Evolutionary conservation across 2,113 vertebrate genomes (phyloP).

Genomic region (Lophochroa leadbeateri): DNA sequence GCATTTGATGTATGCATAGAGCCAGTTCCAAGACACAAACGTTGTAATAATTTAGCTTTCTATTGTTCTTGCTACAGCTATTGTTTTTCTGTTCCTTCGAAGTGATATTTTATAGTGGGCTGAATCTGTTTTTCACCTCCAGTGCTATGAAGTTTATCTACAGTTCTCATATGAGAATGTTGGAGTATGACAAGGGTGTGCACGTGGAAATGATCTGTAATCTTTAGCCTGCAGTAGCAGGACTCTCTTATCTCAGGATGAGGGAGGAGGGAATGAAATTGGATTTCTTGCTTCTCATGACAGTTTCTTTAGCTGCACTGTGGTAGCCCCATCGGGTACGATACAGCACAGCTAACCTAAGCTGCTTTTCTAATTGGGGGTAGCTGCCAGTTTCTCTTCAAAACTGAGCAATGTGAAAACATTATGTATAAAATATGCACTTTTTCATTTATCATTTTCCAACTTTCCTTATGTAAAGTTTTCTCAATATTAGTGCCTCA

Average conservation of each 20-base stretch:
- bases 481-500: not conserved
- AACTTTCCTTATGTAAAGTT: not conserved
- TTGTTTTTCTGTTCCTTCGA: not conserved
- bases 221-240: conserved; percentile 37
- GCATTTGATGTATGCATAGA: not conserved
- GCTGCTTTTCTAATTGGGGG: conserved; percentile 16
- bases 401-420: not conserved
- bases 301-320: conserved; percentile 10
- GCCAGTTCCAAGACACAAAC: not conserved
- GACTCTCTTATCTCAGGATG: conserved; percentile 13
- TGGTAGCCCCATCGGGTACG: not conserved
- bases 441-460: not conserved
- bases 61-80: not conserved
- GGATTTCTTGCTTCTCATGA: not conserved
- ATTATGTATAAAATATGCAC: not conserved
- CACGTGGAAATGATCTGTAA: conserved; percentile 41
- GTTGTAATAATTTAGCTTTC: not conserved
- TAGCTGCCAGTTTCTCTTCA: not conserved
- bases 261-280: conserved; percentile 42
- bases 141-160: not conserved
- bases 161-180: not conserved
- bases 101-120: not conserved
- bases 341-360: conserved; percentile 10
- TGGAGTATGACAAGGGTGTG: conserved; percentile 9
- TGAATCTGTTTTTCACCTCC: not conserved